phyloP scores from a whole-genome alignment of 2,888 invertebrate species.

The Lacanobia oleracea region DNA sequence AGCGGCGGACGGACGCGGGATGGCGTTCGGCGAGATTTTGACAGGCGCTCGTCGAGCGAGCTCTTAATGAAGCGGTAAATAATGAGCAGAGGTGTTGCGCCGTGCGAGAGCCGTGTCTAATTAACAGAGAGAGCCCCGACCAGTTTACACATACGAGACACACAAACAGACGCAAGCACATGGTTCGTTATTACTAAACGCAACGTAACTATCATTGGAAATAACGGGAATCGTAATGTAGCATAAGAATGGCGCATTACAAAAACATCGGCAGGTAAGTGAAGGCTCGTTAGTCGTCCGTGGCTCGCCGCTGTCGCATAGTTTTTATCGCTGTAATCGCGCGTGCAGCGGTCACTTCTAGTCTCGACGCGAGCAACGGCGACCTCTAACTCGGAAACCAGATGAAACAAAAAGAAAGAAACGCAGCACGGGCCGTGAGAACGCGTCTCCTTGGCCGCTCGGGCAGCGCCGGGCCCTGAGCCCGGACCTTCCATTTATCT shows the following conservation, averaged over 20 bases:
- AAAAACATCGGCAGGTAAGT: conserved; percentile 78
- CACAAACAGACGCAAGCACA: conserved; percentile 64
- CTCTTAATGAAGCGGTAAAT: conserved; percentile 90
- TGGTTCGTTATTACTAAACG: conserved; percentile 74
- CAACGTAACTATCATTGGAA: conserved; percentile 65
- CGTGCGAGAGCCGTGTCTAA: conserved; percentile 85
- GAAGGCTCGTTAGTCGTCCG: conserved; percentile 80
- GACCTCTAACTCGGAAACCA: conserved; percentile 89
- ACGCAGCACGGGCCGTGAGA: conserved; percentile 89
- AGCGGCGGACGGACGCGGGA: conserved; percentile 77
- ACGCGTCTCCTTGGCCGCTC: conserved; percentile 82
- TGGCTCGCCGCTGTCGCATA: conserved; percentile 76
- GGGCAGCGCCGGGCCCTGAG: conserved; percentile 74
- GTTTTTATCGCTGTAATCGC: conserved; percentile 85
- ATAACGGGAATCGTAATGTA: conserved; percentile 73
- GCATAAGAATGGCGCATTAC: conserved; percentile 69
- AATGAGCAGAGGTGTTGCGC: conserved; percentile 88
- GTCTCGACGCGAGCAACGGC: conserved; percentile 78
- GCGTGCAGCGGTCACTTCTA: conserved; percentile 86
- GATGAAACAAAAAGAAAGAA: conserved; percentile 87
- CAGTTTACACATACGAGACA: conserved; percentile 76
- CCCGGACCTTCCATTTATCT: conserved; percentile 88
- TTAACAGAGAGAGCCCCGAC: conserved; percentile 82
- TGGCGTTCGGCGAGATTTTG: conserved; percentile 86
- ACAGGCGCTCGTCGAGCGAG: conserved; percentile 87